These are phyloP conservation scores for Volucella inanis DNA, from an alignment of 2,888 invertebrate genomes.

Conservation along the genomic window DNA sequence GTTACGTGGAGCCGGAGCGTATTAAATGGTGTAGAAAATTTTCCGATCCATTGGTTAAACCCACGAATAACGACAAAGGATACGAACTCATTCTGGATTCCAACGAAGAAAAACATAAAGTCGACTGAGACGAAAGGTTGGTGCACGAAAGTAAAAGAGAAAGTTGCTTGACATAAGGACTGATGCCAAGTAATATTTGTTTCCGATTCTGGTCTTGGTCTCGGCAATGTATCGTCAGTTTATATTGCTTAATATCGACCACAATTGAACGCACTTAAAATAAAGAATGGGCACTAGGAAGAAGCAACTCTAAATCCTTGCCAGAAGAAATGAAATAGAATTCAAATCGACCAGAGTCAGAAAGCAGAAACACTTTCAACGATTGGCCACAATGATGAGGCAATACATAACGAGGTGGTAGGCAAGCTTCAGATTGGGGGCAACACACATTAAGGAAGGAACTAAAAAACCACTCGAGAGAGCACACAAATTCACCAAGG, in stretches of 20 bases:
- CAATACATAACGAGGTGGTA: not conserved
- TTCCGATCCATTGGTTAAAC: conserved; percentile 73
- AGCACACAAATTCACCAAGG: conserved; percentile 29
- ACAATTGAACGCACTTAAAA: conserved; percentile 53
- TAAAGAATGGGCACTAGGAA: not conserved
- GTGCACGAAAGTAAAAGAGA: not conserved
- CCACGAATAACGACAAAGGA: conserved; percentile 58
- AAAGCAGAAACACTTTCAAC: conserved; percentile 1
- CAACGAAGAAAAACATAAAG: not conserved
- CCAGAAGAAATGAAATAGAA: conserved; percentile 14
- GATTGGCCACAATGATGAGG: conserved; percentile 5
- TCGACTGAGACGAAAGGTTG: not conserved
- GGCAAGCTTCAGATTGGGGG: conserved; percentile 1
- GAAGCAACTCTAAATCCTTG: not conserved
- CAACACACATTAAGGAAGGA: conserved; percentile 34
- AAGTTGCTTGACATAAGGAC: conserved; percentile 24
- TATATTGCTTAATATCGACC: conserved; percentile 70
- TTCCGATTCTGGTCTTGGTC: conserved; percentile 19
- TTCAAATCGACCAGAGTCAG: conserved; percentile 40
- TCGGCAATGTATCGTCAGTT: conserved; percentile 49
- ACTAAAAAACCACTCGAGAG: conserved; percentile 63
- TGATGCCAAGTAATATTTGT: conserved; percentile 57
- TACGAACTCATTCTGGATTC: conserved; percentile 1
- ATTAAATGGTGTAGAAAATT: conserved; percentile 74
- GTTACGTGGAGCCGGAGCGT: conserved; percentile 54